These are phyloP conservation scores for Uropsilus gracilis DNA, from an alignment of 2,113 vertebrate species.

Conservation along the genomic window DNA sequence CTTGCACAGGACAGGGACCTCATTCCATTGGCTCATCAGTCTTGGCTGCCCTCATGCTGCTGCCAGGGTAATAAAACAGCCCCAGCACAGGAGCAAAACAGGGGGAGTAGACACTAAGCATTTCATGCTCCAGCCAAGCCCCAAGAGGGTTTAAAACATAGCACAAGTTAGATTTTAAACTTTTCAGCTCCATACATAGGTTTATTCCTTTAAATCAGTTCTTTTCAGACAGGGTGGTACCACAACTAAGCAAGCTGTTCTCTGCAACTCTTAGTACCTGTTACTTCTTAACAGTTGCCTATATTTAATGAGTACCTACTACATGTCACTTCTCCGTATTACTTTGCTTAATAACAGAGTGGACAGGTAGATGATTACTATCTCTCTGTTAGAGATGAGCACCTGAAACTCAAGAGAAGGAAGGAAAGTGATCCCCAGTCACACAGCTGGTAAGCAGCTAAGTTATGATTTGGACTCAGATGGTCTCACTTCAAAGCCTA, in stretches of 20 bases:
- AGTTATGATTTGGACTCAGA: not conserved
- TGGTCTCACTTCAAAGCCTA: not conserved
- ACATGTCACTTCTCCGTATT: not conserved
- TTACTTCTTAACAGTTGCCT: not conserved
- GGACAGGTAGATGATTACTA: not conserved
- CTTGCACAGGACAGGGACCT: not conserved
- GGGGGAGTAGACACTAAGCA: not conserved
- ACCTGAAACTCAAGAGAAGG: not conserved
- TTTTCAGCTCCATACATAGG: not conserved
- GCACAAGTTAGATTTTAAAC: constrained; percentile 5
- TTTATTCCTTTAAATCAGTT: not conserved
- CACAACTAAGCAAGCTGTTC: not conserved
- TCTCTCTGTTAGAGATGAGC: not conserved
- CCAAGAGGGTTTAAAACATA: not conserved
- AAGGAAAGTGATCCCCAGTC: not conserved
- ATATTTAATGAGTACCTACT: not conserved
- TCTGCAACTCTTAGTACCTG: not conserved
- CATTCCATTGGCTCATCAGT: not conserved
- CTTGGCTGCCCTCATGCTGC: not conserved
- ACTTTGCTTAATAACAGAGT: not conserved
- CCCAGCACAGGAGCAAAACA: not conserved
- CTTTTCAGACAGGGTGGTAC: not conserved
- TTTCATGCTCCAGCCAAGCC: not conserved
- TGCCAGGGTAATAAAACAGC: not conserved
- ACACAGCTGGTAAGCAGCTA: not conserved